phyloP scores from a whole-genome alignment of 2,113 vertebrate genomes.

The Hyla sarda region DNA sequence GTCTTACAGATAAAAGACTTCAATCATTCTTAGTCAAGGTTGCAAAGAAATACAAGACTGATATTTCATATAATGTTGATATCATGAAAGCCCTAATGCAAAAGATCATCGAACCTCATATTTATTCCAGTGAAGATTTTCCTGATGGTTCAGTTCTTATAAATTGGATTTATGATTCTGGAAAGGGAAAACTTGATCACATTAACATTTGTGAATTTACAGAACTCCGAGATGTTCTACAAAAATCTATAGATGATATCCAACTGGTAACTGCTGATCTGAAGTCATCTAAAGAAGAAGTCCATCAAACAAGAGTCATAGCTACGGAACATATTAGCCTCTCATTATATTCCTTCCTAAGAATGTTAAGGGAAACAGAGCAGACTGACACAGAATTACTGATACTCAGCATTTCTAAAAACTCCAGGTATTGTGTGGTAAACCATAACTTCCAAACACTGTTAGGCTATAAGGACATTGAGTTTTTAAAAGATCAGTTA shows the following conservation, averaged over 20 bases:
- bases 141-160: slow-evolving; percentile 61
- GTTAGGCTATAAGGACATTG: slow-evolving; percentile 65
- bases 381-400: slow-evolving; percentile 64
- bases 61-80: background rate
- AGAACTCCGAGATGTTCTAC: slow-evolving; percentile 62
- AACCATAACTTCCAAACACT: slow-evolving; percentile 62
- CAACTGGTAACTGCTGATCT: too few relatives aligned
- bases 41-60: slow-evolving; percentile 45
- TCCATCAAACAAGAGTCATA: slow-evolving; percentile 60
- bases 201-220: slow-evolving; percentile 52
- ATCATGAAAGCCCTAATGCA: slow-evolving; percentile 62
- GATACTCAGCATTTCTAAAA: slow-evolving; percentile 64
- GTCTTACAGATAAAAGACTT: slow-evolving; percentile 65
- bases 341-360: slow-evolving; percentile 61
- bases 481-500: slow-evolving; percentile 62
- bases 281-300: background rate
- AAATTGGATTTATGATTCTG: slow-evolving; percentile 63
- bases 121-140: slow-evolving; percentile 66
- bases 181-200: rapidly evolving
- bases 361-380: slow-evolving; percentile 48
- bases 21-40: slow-evolving; percentile 67
- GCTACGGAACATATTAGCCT: slow-evolving; percentile 58
- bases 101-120: slow-evolving; percentile 64
- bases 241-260: too few relatives aligned
- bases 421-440: slow-evolving; percentile 62